These are phyloP conservation scores for Parnassius orleans DNA, from an alignment of 2,888 invertebrate species.

Conservation along the genomic window DNA sequence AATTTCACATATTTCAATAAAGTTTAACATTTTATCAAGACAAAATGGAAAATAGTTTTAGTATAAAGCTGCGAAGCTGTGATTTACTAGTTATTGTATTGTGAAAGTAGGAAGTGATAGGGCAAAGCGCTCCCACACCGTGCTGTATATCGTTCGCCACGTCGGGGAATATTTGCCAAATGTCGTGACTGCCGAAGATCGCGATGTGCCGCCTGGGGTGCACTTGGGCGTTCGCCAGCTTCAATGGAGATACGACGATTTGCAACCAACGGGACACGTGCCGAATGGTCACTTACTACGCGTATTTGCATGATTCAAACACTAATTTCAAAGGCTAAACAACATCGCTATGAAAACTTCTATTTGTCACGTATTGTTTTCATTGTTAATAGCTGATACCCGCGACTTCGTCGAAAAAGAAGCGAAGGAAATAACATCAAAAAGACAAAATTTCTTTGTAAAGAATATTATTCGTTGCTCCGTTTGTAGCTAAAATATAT, in stretches of 20 bases:
- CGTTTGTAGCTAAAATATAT: no score
- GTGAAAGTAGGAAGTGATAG: constrained; percentile 75
- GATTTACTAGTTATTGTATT: constrained; percentile 38
- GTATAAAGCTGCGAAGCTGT: constrained; percentile 29
- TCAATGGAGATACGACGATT: constrained; percentile 75
- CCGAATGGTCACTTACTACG: constrained; percentile 52
- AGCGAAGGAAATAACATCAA: no score
- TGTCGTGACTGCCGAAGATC: constrained; percentile 78
- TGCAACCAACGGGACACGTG: constrained; percentile 73
- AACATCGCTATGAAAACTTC: no score
- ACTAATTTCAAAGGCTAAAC: background rate
- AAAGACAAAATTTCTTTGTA: no score
- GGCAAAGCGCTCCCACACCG: constrained; percentile 74
- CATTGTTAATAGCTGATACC: no score
- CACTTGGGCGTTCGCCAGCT: constrained; percentile 55
- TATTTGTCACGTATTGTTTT: no score
- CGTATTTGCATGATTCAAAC: constrained; percentile 20
- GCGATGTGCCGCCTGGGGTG: constrained; percentile 76
- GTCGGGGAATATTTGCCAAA: constrained; percentile 77
- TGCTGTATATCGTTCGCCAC: constrained; percentile 53
- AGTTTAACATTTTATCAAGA: background rate
- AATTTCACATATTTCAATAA: background rate
- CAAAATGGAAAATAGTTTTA: constrained; percentile 22
- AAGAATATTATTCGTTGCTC: no score
- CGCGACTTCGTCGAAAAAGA: no score